Evolutionary conservation across 35 echinoderm and acorn worm genomes (phyloP), one percentile per base, ranked within the genome.

Genomic region (Heliocidaris tuberculata): DNA sequence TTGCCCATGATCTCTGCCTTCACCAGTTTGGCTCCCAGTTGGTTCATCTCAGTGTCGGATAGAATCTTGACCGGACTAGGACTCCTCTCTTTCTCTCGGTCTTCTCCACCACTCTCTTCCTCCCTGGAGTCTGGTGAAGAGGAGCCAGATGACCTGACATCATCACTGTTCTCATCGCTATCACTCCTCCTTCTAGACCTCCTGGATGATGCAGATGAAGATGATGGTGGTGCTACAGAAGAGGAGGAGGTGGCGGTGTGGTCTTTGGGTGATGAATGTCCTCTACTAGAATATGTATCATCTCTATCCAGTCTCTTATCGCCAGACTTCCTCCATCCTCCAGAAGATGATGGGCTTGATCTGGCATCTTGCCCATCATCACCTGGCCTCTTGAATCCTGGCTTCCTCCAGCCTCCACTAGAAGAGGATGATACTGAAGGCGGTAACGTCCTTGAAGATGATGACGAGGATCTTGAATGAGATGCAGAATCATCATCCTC

Each of bases 1-100:
- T 99, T 97, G 15, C 98, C 97, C 97, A 99, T 97, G 47, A 99
- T 94, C 88, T 99, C 98, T 85, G 98, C 98, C 92, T 95, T 96
- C 7, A 99, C 94, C 47, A 99, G 92, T 60, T 99, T 99, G 3
- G 98, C 98, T 32, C 98, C 98, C 9, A 99, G 95, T 86, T 99
- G 95, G 92, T 99, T 99, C 97, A 99, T 99, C 88, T 99, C 98
- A 48, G 94, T 94, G 30, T 99, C 97, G 30, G 95, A 97, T 48
- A 99, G 47, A 48, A 96, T 86, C 92, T 85, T 99, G 27, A 94
- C 94, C 17, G 97, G 97, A 31, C 95, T 86, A 24, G 95, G 95
- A 52, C 86, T 94, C 30, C 89, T 88, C 90, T 96, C 93, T 85
- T 85, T 92, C 30, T 85, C 85, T 24, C 29, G 30, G 16, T 94